Evolutionary conservation across 2,888 invertebrate genomes (phyloP).

Genomic region (Dolichomitus sp.): DNA sequence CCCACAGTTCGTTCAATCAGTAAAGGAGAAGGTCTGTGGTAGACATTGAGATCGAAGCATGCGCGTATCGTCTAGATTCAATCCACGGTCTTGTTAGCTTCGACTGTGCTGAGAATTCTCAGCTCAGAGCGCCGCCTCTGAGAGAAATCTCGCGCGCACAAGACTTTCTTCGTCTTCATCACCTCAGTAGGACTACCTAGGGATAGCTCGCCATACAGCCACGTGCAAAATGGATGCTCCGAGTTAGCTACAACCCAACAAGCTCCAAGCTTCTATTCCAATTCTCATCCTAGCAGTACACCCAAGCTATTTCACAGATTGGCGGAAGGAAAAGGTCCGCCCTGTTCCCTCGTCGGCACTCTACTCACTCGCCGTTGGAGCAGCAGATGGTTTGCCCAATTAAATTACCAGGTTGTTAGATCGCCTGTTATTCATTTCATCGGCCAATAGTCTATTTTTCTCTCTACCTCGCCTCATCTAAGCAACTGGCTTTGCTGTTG

Average conservation of each 20-base stretch:
- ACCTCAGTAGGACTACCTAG: background rate
- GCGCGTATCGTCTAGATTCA: conserved; percentile 78
- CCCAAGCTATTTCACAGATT: conserved; percentile 60
- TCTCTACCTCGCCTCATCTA: background rate
- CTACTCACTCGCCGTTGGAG: conserved; percentile 10
- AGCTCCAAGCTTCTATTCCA: conserved; percentile 22
- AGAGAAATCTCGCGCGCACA: background rate
- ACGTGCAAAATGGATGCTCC: conserved; percentile 36
- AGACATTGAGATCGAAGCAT: conserved; percentile 52
- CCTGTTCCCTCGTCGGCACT: conserved; percentile 25
- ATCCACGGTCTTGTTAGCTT: conserved; percentile 77
- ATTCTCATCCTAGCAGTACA: conserved; percentile 37
- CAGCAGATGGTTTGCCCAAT: conserved; percentile 45
- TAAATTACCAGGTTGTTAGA: conserved; percentile 64
- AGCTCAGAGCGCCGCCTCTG: conserved; percentile 25
- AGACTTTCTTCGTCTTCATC: conserved; percentile 34
- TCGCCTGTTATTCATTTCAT: conserved; percentile 52
- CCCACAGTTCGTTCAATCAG: conserved; percentile 67
- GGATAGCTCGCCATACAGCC: conserved; percentile 37
- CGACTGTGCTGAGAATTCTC: conserved; percentile 55
- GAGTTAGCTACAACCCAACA: conserved; percentile 57
- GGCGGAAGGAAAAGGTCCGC: conserved; percentile 59
- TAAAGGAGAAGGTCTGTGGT: conserved; percentile 29
- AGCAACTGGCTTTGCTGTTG: background rate
- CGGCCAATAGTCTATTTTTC: background rate